Evolutionary conservation across 2,888 invertebrate genomes (phyloP).

Genomic region (Rhamphomyia laevipes): DNA sequence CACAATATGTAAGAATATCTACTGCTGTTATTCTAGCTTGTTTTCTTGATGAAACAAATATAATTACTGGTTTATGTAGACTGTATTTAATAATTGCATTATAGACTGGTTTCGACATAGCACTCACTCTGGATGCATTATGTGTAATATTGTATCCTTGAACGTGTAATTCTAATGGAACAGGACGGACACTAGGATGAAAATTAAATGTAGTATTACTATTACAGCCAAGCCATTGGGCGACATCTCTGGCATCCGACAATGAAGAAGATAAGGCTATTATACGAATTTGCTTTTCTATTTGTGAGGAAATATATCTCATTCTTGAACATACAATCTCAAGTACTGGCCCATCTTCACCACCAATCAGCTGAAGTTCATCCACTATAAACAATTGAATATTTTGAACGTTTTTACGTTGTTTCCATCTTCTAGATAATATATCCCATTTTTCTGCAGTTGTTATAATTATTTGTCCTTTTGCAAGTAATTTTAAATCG

Average conservation of each 20-base stretch:
- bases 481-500: constrained; percentile 83
- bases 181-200: constrained; percentile 92
- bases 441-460: constrained; percentile 99
- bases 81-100: constrained; percentile 79
- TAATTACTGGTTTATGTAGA: constrained; percentile 70
- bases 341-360: constrained; percentile 84
- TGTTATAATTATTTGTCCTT: constrained; percentile 91
- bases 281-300: constrained; percentile 79
- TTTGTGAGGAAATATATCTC: constrained; percentile 94
- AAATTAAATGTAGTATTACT: constrained; percentile 95
- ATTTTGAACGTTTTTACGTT: constrained; percentile 95
- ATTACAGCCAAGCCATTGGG: constrained; percentile 93
- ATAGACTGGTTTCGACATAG: constrained; percentile 97
- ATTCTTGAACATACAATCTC: constrained; percentile 86
- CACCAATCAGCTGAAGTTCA: constrained; percentile 83
- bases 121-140: constrained; percentile 87
- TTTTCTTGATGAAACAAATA: constrained; percentile 85
- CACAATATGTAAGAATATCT: constrained; percentile 86
- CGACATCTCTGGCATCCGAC: constrained; percentile 88
- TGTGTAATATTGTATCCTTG: constrained; percentile 97
- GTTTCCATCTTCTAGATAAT: constrained; percentile 95
- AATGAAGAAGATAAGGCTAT: constrained; percentile 88
- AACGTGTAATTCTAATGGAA: constrained; percentile 90
- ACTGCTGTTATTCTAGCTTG: constrained; percentile 91
- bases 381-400: constrained; percentile 94